Base-by-base conservation (phyloP, 2,797 vertebrate genomes). In the Sphenopsis melanotis region DNA sequence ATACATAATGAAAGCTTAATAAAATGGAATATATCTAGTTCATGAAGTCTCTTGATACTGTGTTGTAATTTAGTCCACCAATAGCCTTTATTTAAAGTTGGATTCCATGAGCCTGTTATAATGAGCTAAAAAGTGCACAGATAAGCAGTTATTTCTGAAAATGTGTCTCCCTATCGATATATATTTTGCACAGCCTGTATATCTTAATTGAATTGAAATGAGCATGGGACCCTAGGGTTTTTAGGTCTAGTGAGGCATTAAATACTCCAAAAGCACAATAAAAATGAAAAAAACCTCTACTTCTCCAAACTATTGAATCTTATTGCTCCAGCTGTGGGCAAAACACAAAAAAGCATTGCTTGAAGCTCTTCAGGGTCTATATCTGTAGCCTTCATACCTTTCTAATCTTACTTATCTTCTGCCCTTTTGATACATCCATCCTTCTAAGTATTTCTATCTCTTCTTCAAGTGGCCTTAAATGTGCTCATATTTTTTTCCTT, bases 131-230 rank as follows among this genome's bases (percentile, higher is more conserved):
- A 97, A 97, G 68, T 96, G 94, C 94, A 94, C 6, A 36, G 65
- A 96, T 95, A 97, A 97, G 94, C 96, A 97, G 84, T 97, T 97
- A 95, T 95, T 97, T 95, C 69, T 93, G 88, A 96, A 96, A 97
- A 95, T 95, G 86, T 89, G 77, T 88, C 91, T 97, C 93, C 89
- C 95, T 94, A 91, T 97, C 0, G 79, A 95, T 96, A 94, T 94
- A 93, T 96, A 87, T 96, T 96, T 95, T 92, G 69, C 87, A 92
- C 75, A 84, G 93, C 52, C 94, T 93, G 81, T 96, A 93, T 96
- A 94, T 97, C 95, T 97, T 96, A 97, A 97, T 97, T 97, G 95
- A 97, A 96, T 83, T 96, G 94, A 96, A 97, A 96, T 92, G 50
- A 95, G 81, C 85, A 96, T 93, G 39, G 66, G 90, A 91, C 95